Percentiles rank a stretch among this genome's conserved stretches.
phyloP scores from a whole-genome alignment of 2,888 invertebrate genomes.

The Dynastes hyllus region DNA sequence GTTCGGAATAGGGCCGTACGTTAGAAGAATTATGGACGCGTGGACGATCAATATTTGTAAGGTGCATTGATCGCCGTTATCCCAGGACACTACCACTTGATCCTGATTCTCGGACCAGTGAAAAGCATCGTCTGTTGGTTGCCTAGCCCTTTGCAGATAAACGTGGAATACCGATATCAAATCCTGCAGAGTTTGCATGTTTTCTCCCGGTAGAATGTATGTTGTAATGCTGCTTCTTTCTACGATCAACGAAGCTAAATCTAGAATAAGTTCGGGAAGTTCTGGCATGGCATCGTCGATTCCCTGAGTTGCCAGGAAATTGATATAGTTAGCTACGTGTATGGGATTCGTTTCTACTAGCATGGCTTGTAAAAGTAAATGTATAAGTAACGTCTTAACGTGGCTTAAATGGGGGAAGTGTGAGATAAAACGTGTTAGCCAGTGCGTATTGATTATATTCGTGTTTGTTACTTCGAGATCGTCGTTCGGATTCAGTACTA shows the following conservation, averaged over 20 bases:
- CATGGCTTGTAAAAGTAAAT: slow-evolving; percentile 88
- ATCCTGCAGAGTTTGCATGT: slow-evolving; percentile 79
- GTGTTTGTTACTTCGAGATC: slow-evolving; percentile 67
- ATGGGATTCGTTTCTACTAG: slow-evolving; percentile 92
- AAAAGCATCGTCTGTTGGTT: slow-evolving; percentile 76
- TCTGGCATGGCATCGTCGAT: slow-evolving; percentile 79
- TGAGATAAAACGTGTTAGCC: slow-evolving; percentile 80
- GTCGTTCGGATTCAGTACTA: slow-evolving; percentile 68
- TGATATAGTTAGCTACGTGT: slow-evolving; percentile 88
- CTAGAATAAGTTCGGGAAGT: slow-evolving; percentile 81
- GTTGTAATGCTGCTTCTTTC: slow-evolving; percentile 91
- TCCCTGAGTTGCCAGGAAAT: slow-evolving; percentile 87
- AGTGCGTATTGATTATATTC: slow-evolving; percentile 66
- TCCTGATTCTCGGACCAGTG: slow-evolving; percentile 83
- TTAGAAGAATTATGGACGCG: slow-evolving; percentile 87
- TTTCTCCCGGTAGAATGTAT: slow-evolving; percentile 71
- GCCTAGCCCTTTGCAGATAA: slow-evolving; percentile 82
- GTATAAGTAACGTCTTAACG: slow-evolving; percentile 80
- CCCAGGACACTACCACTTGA: slow-evolving; percentile 85
- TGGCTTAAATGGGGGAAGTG: slow-evolving; percentile 85
- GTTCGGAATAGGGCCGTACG: slow-evolving; percentile 77
- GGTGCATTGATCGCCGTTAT: slow-evolving; percentile 81
- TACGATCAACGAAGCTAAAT: slow-evolving; percentile 92
- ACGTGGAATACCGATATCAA: slow-evolving; percentile 83
- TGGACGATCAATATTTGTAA: slow-evolving; percentile 88